Conservation (phyloP, 2,888 invertebrate species). For the Eutolmus rufibarbis region DNA sequence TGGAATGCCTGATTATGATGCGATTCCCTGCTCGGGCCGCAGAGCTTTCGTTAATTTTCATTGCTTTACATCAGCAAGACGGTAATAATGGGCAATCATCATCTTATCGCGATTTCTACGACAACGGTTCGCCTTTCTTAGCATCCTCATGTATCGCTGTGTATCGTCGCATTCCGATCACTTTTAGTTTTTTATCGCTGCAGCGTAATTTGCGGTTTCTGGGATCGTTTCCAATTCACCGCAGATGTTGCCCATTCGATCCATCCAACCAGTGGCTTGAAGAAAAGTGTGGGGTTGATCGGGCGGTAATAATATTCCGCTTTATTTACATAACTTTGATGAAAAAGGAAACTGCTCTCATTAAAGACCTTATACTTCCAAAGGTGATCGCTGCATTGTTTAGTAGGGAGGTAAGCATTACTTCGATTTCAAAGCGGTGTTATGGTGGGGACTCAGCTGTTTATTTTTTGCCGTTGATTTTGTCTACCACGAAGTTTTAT, state of each 20-base stretch:
- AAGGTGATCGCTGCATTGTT: background rate
- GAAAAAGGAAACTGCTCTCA: background rate
- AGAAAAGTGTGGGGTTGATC: too few relatives aligned
- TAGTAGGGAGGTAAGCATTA: background rate
- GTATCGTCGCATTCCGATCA: background rate
- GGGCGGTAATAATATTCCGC: background rate
- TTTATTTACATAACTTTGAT: constrained; percentile 13
- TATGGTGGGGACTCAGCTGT: too few relatives aligned
- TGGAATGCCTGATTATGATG: background rate
- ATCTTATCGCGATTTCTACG: background rate
- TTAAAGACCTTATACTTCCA: background rate
- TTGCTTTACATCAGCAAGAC: background rate
- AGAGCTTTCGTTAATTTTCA: background rate
- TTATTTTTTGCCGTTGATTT: too few relatives aligned
- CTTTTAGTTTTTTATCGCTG: constrained; percentile 11
- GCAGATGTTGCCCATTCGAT: background rate
- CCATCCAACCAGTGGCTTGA: background rate
- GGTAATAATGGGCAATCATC: background rate
- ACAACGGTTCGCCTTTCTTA: background rate
- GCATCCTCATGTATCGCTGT: background rate
- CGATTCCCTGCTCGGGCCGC: background rate
- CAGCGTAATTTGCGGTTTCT: constrained; percentile 12
- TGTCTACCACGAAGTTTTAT: too few relatives aligned
- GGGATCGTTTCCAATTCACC: background rate
- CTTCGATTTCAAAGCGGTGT: too few relatives aligned